Conservation (phyloP, 2,113 vertebrate species). For the Poecilia latipinna region DNA sequence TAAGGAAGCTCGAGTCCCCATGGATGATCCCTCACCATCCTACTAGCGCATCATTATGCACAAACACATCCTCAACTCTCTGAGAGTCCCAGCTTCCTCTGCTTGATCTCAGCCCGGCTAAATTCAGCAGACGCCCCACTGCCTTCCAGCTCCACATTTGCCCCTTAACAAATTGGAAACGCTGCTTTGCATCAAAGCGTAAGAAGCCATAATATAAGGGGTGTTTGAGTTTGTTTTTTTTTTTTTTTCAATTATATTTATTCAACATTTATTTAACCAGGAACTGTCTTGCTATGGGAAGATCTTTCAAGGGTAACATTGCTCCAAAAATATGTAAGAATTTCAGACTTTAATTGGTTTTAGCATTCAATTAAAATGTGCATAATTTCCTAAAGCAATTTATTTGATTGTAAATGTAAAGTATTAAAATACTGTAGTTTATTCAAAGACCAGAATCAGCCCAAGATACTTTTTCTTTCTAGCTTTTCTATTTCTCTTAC, state of each 20-base stretch:
- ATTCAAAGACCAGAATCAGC: too few relatives aligned
- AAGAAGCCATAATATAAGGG: constrained; percentile 13
- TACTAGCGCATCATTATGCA: constrained; percentile 44
- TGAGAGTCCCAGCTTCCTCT: constrained; percentile 36
- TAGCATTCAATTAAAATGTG: background rate
- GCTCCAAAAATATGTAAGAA: background rate
- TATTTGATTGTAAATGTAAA: too few relatives aligned
- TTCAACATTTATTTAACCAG: background rate
- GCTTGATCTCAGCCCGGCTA: constrained; percentile 34
- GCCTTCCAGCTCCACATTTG: constrained; percentile 17
- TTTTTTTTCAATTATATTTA: background rate
- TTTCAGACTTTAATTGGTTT: background rate
- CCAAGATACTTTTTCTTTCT: too few relatives aligned
- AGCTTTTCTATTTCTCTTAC: too few relatives aligned
- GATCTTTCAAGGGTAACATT: background rate
- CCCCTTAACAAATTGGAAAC: constrained; percentile 23
- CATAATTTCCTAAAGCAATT: background rate
- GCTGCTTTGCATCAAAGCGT: constrained; percentile 36
- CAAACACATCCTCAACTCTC: constrained; percentile 39
- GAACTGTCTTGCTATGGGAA: background rate
- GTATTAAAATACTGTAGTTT: too few relatives aligned
- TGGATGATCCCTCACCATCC: constrained; percentile 30
- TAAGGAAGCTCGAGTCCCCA: constrained; percentile 35
- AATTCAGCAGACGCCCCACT: constrained; percentile 42
- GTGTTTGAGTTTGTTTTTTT: background rate